Base-by-base conservation (phyloP, 2,888 invertebrate genomes). In the Heliconius hortense region DNA sequence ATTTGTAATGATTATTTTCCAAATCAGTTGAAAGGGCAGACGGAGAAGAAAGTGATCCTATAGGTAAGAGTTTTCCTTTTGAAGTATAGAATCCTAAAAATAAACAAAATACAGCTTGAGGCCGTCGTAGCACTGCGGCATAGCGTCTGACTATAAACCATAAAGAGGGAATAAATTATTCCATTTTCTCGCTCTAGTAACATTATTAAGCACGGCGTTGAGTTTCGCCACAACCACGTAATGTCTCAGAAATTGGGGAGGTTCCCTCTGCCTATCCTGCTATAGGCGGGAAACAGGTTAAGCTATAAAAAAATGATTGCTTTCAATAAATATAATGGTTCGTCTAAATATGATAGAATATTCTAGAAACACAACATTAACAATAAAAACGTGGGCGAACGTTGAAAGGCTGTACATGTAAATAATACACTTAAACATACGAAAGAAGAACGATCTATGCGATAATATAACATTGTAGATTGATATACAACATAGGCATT, bases 341-440 rank as follows among this genome's bases (percentile, higher is more conserved):
- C 7, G n/a, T 53, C 7, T 48, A n/a, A 48, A 68, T 31, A n/a
- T 21, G 2, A 69, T 56, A 21, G 68, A 69, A 53, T 13, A 31
- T n/a, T 69, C 35, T 64, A 10, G 64, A 64, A 35, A 39, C 35
- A 35, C 24, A 39, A 24, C 8, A 35, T 31, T 63, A n/a, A 31
- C n/a, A 53, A 18, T 10, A 31, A 63, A 62, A 10, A 21, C 64
- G 64, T 64, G 35, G 64, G 64, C 64, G 64, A 18, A 21, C 31
- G 35, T 35, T 64, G n/a, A 64, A 63, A 64, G 64, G 64, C 8
- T 64, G 64, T 64, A 28, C 31, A 64, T 64, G 35, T 62, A 59
- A 59, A n/a, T n/a, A 62, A 63, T 63, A 63, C n/a, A 63, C n/a
- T 4, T 31, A 31, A 31, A n/a, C 3, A 13, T 64, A 11, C 63